phyloP scores from a whole-genome alignment of 2,888 invertebrate species.

The Selenia dentaria region DNA sequence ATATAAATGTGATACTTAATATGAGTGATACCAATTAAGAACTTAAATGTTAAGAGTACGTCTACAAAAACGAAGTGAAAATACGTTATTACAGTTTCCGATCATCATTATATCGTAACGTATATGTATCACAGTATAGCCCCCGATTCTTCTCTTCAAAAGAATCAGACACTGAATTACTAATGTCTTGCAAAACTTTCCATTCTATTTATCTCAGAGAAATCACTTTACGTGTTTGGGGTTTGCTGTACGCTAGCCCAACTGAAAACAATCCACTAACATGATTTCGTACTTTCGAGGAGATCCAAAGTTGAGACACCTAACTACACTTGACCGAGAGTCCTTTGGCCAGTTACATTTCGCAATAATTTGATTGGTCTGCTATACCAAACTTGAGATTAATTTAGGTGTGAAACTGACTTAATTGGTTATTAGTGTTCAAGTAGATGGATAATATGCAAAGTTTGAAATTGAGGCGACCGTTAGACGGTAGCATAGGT shows the following conservation, averaged over 20 bases:
- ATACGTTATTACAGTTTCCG: too few relatives aligned
- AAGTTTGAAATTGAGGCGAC: not conserved
- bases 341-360: slow-evolving; percentile 26
- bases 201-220: slow-evolving; percentile 25
- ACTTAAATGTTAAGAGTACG: too few relatives aligned
- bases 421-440: not conserved
- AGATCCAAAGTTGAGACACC: slow-evolving; percentile 39
- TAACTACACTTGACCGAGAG: slow-evolving; percentile 44
- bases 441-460: not conserved
- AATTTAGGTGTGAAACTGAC: slow-evolving; percentile 24
- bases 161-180: not conserved
- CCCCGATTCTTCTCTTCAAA: not conserved
- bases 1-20: too few relatives aligned
- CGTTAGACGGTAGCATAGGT: not conserved
- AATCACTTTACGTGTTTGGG: slow-evolving; percentile 37
- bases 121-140: too few relatives aligned
- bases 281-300: slow-evolving; percentile 46
- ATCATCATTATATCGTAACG: too few relatives aligned
- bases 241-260: slow-evolving; percentile 37
- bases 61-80: too few relatives aligned
- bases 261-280: slow-evolving; percentile 43
- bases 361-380: slow-evolving; percentile 23
- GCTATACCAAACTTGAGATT: slow-evolving; percentile 17
- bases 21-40: too few relatives aligned
- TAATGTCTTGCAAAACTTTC: slow-evolving; percentile 9